Conservation (phyloP, 1,140 invertebrate genomes). For the Aphidius gifuensis region DNA sequence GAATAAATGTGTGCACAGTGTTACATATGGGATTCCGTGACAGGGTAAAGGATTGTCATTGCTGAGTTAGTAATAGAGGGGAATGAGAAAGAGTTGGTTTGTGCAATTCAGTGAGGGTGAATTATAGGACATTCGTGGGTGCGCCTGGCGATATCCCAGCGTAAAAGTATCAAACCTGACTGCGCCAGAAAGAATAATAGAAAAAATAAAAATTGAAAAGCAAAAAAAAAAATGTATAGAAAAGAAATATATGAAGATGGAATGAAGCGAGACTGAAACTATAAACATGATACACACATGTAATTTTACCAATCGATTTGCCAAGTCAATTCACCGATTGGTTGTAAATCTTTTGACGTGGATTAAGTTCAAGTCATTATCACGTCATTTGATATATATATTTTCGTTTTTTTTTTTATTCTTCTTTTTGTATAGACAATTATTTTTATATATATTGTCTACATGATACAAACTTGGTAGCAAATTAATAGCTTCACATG, state of each 20-base stretch:
- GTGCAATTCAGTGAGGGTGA: constrained; percentile 31
- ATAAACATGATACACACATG: constrained; percentile 5
- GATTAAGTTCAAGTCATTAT: constrained; percentile 30
- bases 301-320: constrained; percentile 15
- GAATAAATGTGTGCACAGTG: constrained; percentile 16
- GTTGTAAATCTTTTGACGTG: constrained; percentile 37
- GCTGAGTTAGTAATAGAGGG: no score
- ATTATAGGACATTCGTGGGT: constrained; percentile 34
- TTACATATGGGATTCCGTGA: constrained; percentile 27
- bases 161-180: no score
- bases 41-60: constrained; percentile 26
- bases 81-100: constrained; percentile 18
- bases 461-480: no score
- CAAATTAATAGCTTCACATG: no score
- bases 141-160: constrained; percentile 15
- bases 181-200: constrained; percentile 34
- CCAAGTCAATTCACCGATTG: constrained; percentile 41
- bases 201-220: constrained; percentile 30
- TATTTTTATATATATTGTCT: constrained; percentile 11
- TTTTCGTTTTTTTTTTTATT: constrained; percentile 13
- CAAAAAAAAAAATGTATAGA: constrained; percentile 28
- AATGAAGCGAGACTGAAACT: not conserved
- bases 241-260: not conserved
- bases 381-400: constrained; percentile 30
- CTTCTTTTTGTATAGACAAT: not conserved